Conservation (phyloP, 2,797 vertebrate genomes). For the Tragelaphus eurycerus region DNA sequence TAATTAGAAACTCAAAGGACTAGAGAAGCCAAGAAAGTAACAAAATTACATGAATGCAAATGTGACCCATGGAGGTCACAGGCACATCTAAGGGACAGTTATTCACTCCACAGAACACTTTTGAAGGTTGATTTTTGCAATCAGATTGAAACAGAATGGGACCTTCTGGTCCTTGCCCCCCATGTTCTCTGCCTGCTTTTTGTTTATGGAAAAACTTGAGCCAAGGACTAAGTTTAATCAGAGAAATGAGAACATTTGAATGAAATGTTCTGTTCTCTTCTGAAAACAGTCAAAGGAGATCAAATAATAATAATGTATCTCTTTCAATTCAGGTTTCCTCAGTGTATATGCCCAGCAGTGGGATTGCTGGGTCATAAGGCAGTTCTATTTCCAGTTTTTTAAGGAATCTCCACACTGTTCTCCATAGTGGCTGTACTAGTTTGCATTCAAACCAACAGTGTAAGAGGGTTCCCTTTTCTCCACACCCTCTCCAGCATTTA, state of each 20-base stretch:
- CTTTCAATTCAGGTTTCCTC: too few relatives aligned
- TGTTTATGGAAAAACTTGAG: not conserved
- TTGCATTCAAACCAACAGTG: too few relatives aligned
- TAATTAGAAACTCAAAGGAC: not conserved
- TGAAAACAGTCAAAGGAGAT: not conserved
- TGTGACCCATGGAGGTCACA: not conserved
- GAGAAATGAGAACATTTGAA: not conserved
- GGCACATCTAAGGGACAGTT: not conserved
- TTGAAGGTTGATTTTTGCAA: not conserved
- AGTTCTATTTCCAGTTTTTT: too few relatives aligned
- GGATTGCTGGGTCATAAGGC: too few relatives aligned
- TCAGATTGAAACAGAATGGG: not conserved
- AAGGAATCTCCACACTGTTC: too few relatives aligned
- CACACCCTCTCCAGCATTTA: too few relatives aligned
- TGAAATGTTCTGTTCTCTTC: not conserved
- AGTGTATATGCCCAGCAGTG: too few relatives aligned
- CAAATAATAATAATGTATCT: not conserved
- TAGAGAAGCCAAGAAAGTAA: not conserved
- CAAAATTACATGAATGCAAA: not conserved
- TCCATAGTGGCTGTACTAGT: too few relatives aligned
- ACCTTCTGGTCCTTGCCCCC: not conserved
- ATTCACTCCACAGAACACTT: not conserved
- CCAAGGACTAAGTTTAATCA: not conserved
- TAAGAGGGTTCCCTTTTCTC: too few relatives aligned
- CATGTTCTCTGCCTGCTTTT: not conserved